phyloP scores from a whole-genome alignment of 2,888 invertebrate species.

The Epistrophella euchroma region DNA sequence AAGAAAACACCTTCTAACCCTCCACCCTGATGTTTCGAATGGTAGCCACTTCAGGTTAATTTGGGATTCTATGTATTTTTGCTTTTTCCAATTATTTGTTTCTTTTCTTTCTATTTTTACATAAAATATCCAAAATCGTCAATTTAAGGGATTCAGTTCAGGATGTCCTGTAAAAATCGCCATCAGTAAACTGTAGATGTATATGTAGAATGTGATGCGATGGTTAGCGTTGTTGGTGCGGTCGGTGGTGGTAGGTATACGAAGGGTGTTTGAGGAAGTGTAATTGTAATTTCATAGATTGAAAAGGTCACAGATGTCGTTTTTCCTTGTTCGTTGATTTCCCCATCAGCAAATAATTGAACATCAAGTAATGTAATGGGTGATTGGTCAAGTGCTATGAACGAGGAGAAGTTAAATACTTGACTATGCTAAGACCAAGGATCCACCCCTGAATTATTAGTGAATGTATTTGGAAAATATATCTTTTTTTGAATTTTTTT shows the following conservation, averaged over 20 bases:
- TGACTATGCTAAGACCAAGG: constrained; percentile 28
- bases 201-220: not conserved
- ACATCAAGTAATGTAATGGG: constrained; percentile 73
- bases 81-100: constrained; percentile 71
- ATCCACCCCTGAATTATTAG: constrained; percentile 65
- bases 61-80: constrained; percentile 64
- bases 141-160: constrained; percentile 59
- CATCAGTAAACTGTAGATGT: constrained; percentile 4
- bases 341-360: constrained; percentile 68
- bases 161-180: constrained; percentile 34
- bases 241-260: constrained; percentile 2
- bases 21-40: constrained; percentile 9
- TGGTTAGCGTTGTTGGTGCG: not conserved
- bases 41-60: constrained; percentile 62
- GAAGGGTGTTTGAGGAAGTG: constrained; percentile 59
- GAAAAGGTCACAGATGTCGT: constrained; percentile 76
- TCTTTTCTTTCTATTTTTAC: constrained; percentile 39
- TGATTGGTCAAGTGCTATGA: constrained; percentile 71
- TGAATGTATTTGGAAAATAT: constrained; percentile 36
- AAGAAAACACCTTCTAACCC: constrained; percentile 52
- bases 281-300: constrained; percentile 76
- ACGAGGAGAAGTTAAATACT: constrained; percentile 69
- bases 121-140: constrained; percentile 58
- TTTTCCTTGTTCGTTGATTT: constrained; percentile 64
- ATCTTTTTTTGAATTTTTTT: constrained; percentile 35